phyloP scores from a whole-genome alignment of 2,888 invertebrate species.

The Drosophila suboccidentalis region DNA sequence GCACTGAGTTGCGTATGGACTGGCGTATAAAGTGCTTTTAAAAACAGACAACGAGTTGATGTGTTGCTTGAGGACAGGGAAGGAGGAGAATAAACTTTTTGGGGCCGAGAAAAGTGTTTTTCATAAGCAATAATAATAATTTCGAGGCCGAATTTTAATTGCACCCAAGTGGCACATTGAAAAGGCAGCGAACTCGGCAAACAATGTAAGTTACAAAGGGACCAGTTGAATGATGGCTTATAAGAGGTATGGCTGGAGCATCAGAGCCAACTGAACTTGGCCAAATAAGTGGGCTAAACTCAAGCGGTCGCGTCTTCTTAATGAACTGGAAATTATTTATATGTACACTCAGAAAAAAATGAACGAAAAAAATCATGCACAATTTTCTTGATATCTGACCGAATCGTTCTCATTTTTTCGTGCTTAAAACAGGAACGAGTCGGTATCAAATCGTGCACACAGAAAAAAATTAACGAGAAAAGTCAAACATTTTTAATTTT shows the following conservation, averaged over 20 bases:
- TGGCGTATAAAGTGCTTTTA: constrained; percentile 81
- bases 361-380: too few species aligned
- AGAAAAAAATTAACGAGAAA: too few species aligned
- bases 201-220: constrained; percentile 31
- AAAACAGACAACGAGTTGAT: constrained; percentile 72
- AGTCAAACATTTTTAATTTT: too few species aligned
- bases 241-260: not conserved
- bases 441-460: too few species aligned
- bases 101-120: constrained; percentile 71
- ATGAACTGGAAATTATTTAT: constrained; percentile 29
- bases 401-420: too few species aligned
- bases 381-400: too few species aligned
- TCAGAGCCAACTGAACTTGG: constrained; percentile 19
- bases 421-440: too few species aligned
- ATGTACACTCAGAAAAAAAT: too few species aligned
- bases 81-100: constrained; percentile 12
- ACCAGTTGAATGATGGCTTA: constrained; percentile 52
- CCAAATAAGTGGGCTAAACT: constrained; percentile 31
- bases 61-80: constrained; percentile 32
- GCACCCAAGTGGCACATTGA: constrained; percentile 82
- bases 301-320: constrained; percentile 9
- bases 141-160: constrained; percentile 83
- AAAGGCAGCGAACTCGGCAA: constrained; percentile 43
- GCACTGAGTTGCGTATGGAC: constrained; percentile 64
- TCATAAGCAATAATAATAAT: constrained; percentile 80